Evolutionary conservation across 2,888 invertebrate genomes (phyloP), one percentile per base, ranked within the genome.

Genomic region (Seira sanloemensis): DNA sequence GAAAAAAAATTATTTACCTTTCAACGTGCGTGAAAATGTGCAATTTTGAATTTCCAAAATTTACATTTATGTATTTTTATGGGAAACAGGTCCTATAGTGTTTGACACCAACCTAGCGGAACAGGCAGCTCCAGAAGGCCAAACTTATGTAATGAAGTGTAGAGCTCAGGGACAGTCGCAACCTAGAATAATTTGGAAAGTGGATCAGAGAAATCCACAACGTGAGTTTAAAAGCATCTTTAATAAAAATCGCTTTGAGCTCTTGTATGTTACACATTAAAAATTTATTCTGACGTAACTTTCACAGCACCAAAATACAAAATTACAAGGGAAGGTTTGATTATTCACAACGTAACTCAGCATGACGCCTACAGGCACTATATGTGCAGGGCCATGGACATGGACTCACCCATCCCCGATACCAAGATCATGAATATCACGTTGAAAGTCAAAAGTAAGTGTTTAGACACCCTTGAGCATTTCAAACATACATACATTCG

Each of bases 391-490:
- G 89, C 89, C n/a, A 87, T 88, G 84, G 88, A 88, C 67, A 85
- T 88, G 79, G 87, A 85, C 54, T 86, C 88, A 5, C 88, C 88
- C 16, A 85, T 88, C 46, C 89, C 89, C 1, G 88, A 88, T 75
- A 79, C 87, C 54, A 88, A 88, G 72, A 46, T 81, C 23, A 87
- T 88, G 87, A 88, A 87, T 69, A 89, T 89, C 65, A 85, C 86
- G 5, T 78, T 89, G 68, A 88, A 88, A 87, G 89, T 89, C 37
- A 87, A 86, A 82, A 89, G 89, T 89, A 87, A 86, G 87, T 37
- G 37, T 12, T 37, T 37, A 37, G 37, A 37, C 37, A 37, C 12
- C n/a, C n/a, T n/a, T n/a, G n/a, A n/a, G n/a, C n/a, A n/a, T n/a
- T n/a, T n/a, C n/a, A n/a, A n/a, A n/a, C n/a, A n/a, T n/a, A n/a